These are phyloP conservation scores for Sphaerodactylus townsendi DNA, from an alignment of 2,113 vertebrate species.

Conservation along the genomic window DNA sequence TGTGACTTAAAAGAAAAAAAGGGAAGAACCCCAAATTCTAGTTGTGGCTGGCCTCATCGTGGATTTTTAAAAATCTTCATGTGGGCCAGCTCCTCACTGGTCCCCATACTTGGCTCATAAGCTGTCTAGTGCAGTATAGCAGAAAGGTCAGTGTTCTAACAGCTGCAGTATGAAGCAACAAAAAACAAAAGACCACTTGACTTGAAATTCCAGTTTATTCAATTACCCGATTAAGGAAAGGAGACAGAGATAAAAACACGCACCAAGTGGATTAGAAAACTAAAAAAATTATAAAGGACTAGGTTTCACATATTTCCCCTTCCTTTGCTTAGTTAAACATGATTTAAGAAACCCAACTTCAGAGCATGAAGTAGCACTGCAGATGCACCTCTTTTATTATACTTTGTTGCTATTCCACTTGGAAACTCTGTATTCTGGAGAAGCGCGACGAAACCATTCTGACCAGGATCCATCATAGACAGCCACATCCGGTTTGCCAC, in stretches of 20 bases:
- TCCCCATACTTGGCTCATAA: background rate
- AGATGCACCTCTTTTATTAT: conserved; percentile 27
- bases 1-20: no score
- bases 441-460: conserved; percentile 87
- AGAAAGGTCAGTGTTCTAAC: background rate
- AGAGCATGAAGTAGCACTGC: background rate
- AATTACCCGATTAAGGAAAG: background rate
- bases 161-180: background rate
- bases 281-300: background rate
- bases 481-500: conserved; percentile 81
- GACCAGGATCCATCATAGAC: conserved; percentile 93
- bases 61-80: no score
- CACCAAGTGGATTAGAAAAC: background rate
- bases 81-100: no score
- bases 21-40: no score
- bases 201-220: conserved; percentile 58
- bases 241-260: background rate
- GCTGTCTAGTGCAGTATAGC: background rate
- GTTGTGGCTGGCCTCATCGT: no score
- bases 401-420: conserved; percentile 70
- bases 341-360: rapidly evolving
- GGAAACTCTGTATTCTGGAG: conserved; percentile 79
- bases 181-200: conserved; percentile 13
- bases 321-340: background rate
- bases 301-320: background rate